phyloP scores from a whole-genome alignment of 2,113 vertebrate genomes.

The Grus americana region DNA sequence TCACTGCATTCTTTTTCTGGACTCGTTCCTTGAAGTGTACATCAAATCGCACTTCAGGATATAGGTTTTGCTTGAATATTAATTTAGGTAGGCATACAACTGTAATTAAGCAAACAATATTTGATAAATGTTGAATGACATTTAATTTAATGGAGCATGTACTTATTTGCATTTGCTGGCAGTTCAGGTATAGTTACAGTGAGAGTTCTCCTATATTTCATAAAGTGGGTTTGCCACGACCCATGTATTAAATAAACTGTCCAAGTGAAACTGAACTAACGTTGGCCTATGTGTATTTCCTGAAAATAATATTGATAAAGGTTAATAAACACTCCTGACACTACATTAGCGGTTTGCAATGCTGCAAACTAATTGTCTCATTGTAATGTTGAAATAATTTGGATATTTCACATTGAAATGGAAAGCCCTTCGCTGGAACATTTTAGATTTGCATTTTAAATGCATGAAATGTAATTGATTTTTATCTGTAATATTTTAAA shows the following conservation, averaged over 20 bases:
- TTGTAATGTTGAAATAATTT: slow-evolving; percentile 88
- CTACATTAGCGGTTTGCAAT: slow-evolving; percentile 79
- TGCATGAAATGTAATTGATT: slow-evolving; percentile 89
- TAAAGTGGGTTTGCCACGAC: slow-evolving; percentile 85
- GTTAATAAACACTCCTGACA: slow-evolving; percentile 77
- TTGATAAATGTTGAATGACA: slow-evolving; percentile 93
- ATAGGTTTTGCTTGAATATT: slow-evolving; percentile 89
- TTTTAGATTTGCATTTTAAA: slow-evolving; percentile 89
- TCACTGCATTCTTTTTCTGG: slow-evolving; percentile 82
- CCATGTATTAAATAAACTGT: slow-evolving; percentile 86
- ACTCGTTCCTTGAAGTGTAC: slow-evolving; percentile 85
- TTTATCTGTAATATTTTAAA: slow-evolving; percentile 91
- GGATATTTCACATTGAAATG: slow-evolving; percentile 91
- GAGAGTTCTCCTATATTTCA: slow-evolving; percentile 88
- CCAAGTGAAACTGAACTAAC: slow-evolving; percentile 82
- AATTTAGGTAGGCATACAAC: slow-evolving; percentile 84
- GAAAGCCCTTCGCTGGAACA: slow-evolving; percentile 84
- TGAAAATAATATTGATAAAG: slow-evolving; percentile 80
- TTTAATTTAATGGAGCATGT: slow-evolving; percentile 98
- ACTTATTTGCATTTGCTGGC: slow-evolving; percentile 92
- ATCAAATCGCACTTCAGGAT: slow-evolving; percentile 87
- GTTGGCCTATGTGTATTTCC: slow-evolving; percentile 86
- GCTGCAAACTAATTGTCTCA: slow-evolving; percentile 83
- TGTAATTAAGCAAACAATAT: slow-evolving; percentile 86
- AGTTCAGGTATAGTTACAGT: slow-evolving; percentile 86